phyloP scores from a whole-genome alignment of 1,140 invertebrate species.

The Aleiodes sp. region DNA sequence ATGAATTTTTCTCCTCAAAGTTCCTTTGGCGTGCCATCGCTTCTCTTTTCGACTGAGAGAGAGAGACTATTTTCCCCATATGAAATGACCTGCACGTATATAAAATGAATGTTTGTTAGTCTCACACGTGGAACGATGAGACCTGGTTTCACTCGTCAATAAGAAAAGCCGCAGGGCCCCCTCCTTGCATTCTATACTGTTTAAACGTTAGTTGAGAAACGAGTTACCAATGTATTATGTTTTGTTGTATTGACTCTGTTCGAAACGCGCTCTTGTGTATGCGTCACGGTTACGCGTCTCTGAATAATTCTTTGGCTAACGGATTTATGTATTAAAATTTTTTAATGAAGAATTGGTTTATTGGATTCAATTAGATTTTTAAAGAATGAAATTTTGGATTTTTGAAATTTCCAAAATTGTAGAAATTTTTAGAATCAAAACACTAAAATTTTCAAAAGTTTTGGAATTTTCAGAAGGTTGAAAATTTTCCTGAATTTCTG shows the following conservation, averaged over 20 bases:
- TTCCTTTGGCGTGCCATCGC: not conserved
- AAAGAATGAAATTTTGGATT: too few species aligned
- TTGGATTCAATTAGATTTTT: too few species aligned
- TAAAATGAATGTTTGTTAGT: not conserved
- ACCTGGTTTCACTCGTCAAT: constrained; percentile 16
- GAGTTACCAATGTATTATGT: not conserved
- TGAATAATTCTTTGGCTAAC: not conserved
- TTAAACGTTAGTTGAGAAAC: not conserved
- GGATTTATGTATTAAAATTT: too few species aligned
- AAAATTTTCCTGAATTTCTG: too few species aligned
- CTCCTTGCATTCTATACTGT: not conserved
- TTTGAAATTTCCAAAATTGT: too few species aligned
- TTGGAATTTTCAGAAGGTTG: too few species aligned
- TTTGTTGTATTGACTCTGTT: not conserved
- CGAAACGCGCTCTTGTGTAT: too few species aligned
- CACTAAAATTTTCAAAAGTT: too few species aligned
- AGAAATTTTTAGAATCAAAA: too few species aligned
- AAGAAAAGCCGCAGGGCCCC: constrained; percentile 1
- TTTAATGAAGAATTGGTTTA: too few species aligned
- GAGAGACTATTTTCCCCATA: not conserved
- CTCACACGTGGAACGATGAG: not conserved
- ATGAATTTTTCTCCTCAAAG: not conserved
- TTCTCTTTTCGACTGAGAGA: not conserved
- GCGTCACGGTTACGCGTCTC: constrained; percentile 13
- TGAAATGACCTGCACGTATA: not conserved